phyloP scores from a whole-genome alignment of 2,797 vertebrate species.

The Phylloscopus collybita region DNA sequence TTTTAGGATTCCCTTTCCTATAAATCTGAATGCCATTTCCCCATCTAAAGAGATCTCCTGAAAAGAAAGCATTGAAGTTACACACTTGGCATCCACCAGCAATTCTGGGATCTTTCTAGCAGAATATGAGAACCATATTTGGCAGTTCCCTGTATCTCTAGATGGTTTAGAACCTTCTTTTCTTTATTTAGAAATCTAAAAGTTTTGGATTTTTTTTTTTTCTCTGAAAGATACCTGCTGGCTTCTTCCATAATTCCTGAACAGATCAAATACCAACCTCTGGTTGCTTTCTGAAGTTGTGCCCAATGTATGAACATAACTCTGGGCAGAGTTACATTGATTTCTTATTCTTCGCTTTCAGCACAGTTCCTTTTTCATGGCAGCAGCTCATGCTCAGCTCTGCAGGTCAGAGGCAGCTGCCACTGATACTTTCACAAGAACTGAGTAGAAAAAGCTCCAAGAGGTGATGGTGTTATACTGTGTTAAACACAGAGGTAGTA shows the following conservation, averaged over 20 bases:
- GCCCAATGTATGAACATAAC: not conserved
- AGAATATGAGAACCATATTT: not conserved
- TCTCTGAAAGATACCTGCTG: not conserved
- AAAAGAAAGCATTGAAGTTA: not conserved
- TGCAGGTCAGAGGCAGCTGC: not conserved
- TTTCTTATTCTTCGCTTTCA: not conserved
- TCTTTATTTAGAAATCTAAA: not conserved
- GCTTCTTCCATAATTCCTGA: not conserved
- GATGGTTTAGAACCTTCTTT: not conserved
- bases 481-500: not conserved
- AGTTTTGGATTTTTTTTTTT: not conserved
- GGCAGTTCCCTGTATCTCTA: not conserved
- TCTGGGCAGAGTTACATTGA: not conserved
- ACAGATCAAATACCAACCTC: not conserved
- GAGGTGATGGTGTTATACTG: not conserved
- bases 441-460: not conserved
- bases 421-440: not conserved
- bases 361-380: not conserved
- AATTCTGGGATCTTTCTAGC: not conserved
- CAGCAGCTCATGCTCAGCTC: not conserved
- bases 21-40: not conserved
- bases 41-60: not conserved
- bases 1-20: not conserved
- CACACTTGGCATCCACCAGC: not conserved
- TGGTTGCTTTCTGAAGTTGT: not conserved